Base-by-base conservation (phyloP, 1,140 invertebrate species). In the Camponotus vicinus region DNA sequence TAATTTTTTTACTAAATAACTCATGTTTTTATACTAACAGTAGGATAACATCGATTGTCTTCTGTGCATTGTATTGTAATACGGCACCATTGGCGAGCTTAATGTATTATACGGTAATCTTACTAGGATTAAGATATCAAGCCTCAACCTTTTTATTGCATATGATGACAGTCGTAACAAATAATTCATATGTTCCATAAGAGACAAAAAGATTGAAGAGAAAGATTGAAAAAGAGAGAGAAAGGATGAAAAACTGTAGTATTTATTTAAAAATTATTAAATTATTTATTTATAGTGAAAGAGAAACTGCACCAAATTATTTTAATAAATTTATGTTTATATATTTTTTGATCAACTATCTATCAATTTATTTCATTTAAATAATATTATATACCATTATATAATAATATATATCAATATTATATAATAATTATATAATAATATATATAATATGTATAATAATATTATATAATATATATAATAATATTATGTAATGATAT, bases 71-170 rank as follows among this genome's bases (percentile, higher is more conserved):
- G 27, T 9, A 52, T 49, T 71, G 27, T 71, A 67, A 67, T 67
- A 40, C 15, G 42, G 32, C 32, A 11, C 7, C 32, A 27, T 70
- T 71, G 45, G 45, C 27, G 15, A 49, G 15, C 5, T 71, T 71
- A 71, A 71, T 34, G 27, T 9, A 49, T 52, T 49, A 71, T n/a
- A 9, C 45, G 45, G 15, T 71, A 71, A 71, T 71, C 69, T 52
- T 71, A 32, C 69, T 32, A 49, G 45, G 69, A 32, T 71, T 32
- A 71, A 52, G 15, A 32, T 49, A 49, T 70, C n/a, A 71, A 71
- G 27, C 32, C 32, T 63, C 27, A 34, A 71, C 69, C 69, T 49
- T 52, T 71, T 27, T 3, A 52, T 49, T 71, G 27, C 15, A 3
- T 70, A 49, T 21, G 34, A 34, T 71, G 69, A 11, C 21, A 71